phyloP scores from a whole-genome alignment of 2,888 invertebrate genomes.

The Anthophora plumipes region DNA sequence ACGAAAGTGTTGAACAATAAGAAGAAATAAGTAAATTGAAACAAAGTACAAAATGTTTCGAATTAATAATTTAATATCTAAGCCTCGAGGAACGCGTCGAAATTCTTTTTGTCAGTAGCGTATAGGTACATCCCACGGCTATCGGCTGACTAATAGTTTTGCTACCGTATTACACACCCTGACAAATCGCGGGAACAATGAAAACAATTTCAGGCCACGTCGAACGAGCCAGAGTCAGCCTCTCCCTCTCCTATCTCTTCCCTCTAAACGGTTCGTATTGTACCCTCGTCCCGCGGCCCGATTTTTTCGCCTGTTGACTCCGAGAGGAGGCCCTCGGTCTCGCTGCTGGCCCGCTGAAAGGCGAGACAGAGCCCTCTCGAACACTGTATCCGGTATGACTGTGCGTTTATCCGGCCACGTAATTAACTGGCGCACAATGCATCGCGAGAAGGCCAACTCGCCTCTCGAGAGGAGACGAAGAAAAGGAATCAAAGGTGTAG shows the following conservation, averaged over 20 bases:
- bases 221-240: constrained; percentile 59
- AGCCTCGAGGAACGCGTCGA: neutral
- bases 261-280: constrained; percentile 81
- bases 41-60: too few relatives aligned
- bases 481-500: constrained; percentile 62
- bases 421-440: constrained; percentile 84
- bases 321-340: constrained; percentile 16
- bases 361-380: constrained; percentile 42
- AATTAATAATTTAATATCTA: too few relatives aligned
- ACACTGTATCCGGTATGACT: constrained; percentile 79
- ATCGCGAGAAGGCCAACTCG: constrained; percentile 70
- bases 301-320: constrained; percentile 46
- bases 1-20: neutral
- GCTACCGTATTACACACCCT: constrained; percentile 83
- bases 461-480: constrained; percentile 52
- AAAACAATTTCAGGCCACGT: constrained; percentile 81
- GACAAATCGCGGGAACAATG: constrained; percentile 83
- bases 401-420: constrained; percentile 82
- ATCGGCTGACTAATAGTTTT: constrained; percentile 78
- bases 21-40: neutral
- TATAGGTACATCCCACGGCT: constrained; percentile 30
- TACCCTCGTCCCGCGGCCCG: constrained; percentile 53
- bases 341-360: constrained; percentile 30
- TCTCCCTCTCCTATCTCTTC: constrained; percentile 70
- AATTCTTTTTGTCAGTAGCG: neutral